These are phyloP conservation scores for Thymelicus sylvestris DNA, from an alignment of 2,888 invertebrate species.

Conservation along the genomic window DNA sequence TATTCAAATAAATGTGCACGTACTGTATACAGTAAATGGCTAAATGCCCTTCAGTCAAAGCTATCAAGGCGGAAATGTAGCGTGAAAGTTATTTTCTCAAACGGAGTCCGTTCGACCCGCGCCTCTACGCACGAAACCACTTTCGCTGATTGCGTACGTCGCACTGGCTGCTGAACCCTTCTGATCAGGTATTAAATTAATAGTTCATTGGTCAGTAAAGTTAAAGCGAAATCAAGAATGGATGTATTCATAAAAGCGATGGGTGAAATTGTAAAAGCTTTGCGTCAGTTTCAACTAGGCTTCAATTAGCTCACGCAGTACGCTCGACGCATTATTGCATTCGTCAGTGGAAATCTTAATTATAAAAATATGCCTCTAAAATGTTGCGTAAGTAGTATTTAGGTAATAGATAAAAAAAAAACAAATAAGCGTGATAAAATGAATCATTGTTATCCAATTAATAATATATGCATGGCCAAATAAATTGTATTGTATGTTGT, in stretches of 20 bases:
- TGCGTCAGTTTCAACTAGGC: too few species aligned
- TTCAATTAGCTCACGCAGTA: too few species aligned
- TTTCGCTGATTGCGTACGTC: slow-evolving; percentile 74
- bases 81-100: slow-evolving; percentile 83
- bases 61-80: slow-evolving; percentile 71
- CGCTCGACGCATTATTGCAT: too few species aligned
- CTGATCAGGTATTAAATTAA: slow-evolving; percentile 50
- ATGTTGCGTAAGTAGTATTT: background rate
- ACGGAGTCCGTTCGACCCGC: slow-evolving; percentile 65
- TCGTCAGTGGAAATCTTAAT: too few species aligned
- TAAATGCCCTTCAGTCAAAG: slow-evolving; percentile 59
- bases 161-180: slow-evolving; percentile 61
- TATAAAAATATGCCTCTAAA: background rate
- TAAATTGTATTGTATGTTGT: background rate
- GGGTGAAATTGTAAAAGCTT: too few species aligned
- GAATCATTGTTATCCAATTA: background rate
- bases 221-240: background rate
- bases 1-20: background rate
- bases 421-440: background rate
- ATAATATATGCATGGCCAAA: slow-evolving; percentile 1
- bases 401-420: background rate
- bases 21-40: slow-evolving; percentile 44
- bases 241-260: background rate
- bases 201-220: background rate
- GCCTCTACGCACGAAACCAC: slow-evolving; percentile 69